A percentile compares a stretch with the other conserved stretches of the same genome.
Conservation (phyloP, 1,140 invertebrate species). For the Drosophila sp. region DNA sequence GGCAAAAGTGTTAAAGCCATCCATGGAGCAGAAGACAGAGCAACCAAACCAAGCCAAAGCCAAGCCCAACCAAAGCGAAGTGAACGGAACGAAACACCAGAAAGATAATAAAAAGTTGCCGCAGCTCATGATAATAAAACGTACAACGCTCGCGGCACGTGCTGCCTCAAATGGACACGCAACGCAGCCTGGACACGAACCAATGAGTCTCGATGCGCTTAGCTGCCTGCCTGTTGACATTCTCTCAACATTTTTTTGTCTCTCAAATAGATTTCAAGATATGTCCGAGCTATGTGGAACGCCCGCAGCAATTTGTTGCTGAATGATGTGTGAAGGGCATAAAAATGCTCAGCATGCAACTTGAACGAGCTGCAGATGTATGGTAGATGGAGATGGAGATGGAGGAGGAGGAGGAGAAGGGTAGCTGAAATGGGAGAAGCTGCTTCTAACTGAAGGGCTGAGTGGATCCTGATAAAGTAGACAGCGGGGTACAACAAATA, state of each 20-base stretch:
- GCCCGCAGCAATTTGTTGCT: slow-evolving; percentile 76
- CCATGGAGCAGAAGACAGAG: slow-evolving; percentile 2
- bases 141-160: slow-evolving; percentile 67
- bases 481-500: slow-evolving; percentile 57
- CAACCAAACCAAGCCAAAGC: slow-evolving; percentile 14
- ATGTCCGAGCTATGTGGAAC: slow-evolving; percentile 56
- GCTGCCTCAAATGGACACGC: slow-evolving; percentile 76
- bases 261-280: slow-evolving; percentile 74
- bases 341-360: slow-evolving; percentile 60
- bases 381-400: background rate
- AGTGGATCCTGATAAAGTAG: slow-evolving; percentile 51
- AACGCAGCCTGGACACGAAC: slow-evolving; percentile 76
- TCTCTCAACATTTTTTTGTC: slow-evolving; percentile 62
- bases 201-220: slow-evolving; percentile 51
- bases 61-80: background rate
- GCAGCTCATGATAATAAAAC: slow-evolving; percentile 80
- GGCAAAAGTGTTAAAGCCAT: slow-evolving; percentile 73
- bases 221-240: slow-evolving; percentile 69
- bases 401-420: background rate
- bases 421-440: background rate
- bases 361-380: background rate
- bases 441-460: background rate
- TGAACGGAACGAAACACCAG: background rate
- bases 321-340: slow-evolving; percentile 81
- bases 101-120: slow-evolving; percentile 81